Evolutionary conservation across 2,888 invertebrate genomes (phyloP), one percentile per base, ranked within the genome.

Genomic region (Myopa tessellatipennis): DNA sequence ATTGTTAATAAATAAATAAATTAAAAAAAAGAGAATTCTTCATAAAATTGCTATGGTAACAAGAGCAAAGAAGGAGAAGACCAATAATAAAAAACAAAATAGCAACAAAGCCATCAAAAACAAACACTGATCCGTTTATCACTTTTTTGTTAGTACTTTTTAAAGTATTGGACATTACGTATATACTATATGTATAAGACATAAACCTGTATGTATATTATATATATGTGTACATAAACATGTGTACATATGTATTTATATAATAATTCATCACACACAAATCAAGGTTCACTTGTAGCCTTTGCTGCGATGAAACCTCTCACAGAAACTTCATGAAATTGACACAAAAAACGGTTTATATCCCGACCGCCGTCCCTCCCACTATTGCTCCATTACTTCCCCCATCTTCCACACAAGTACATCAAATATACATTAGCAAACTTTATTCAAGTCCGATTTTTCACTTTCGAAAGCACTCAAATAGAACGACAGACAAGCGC

Each of bases 371-470:
- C 40, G 40, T n/a, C 16, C 4, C 16, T 7, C n/a, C 5, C 38
- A n/a, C 18, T 7, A 12, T 63, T 34, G 12, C 34, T 34, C 26
- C 61, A 26, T 26, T 26, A n/a, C 52, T 26, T 69, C 58, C 16
- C 18, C 60, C 58, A 58, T 4, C 60, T 60, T 36, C 38, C 60
- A 60, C 60, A 72, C 72, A 72, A 70, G 69, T 76, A 80, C 80
- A 80, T 80, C 77, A 79, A 80, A 80, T 77, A 74, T 78, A 79
- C 80, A 80, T 80, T 80, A 80, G 79, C 72, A 78, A 16, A 69
- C 79, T 74, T 78, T 76, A 77, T 74, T 75, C 74, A 78, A 67
- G 73, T 76, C 75, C 77, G 77, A 76, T 80, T 78, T 77, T 80
- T 79, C 58, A 74, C 74, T 74, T 50, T 40, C n/a, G 34, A 69